Conservation (phyloP, 2,888 invertebrate species). For the Anaspis maculata region DNA sequence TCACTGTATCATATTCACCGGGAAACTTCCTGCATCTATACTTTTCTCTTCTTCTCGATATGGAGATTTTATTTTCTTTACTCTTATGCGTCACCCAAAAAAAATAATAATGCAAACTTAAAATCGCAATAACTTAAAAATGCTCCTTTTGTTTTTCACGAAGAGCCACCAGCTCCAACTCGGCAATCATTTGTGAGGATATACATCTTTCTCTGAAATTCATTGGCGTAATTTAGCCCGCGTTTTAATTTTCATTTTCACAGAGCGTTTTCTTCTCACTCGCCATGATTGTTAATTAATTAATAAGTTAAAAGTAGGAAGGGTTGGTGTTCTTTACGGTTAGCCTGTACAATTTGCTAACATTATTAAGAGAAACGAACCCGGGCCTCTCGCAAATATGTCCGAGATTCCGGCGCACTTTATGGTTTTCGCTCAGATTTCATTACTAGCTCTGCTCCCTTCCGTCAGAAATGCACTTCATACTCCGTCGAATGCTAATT, state of each 20-base stretch:
- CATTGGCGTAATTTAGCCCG: constrained; percentile 33
- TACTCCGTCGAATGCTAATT: constrained; percentile 13
- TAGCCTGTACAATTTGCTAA: constrained; percentile 40
- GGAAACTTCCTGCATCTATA: constrained; percentile 7
- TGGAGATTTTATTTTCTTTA: neutral
- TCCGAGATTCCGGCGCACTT: constrained; percentile 38
- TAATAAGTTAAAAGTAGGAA: constrained; percentile 42
- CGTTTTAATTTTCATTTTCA: constrained; percentile 40
- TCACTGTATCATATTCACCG: constrained; percentile 8
- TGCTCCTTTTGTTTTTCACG: too few species aligned
- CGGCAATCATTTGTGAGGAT: too few species aligned
- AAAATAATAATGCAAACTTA: too few species aligned
- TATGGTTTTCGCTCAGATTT: constrained; percentile 24
- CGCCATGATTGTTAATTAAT: constrained; percentile 44
- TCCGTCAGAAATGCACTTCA: constrained; percentile 8
- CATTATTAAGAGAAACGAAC: constrained; percentile 41
- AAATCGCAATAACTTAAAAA: too few species aligned
- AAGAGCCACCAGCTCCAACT: too few species aligned
- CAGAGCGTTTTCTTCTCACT: constrained; percentile 35
- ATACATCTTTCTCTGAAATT: too few species aligned
- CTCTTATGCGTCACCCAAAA: neutral
- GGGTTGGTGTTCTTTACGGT: constrained; percentile 41
- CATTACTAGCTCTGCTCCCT: constrained; percentile 8
- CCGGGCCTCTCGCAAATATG: constrained; percentile 38
- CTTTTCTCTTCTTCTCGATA: neutral